Evolutionary conservation across 2,113 vertebrate genomes (phyloP), one percentile per base, ranked within the genome.

Genomic region (Struthidea cinerea): DNA sequence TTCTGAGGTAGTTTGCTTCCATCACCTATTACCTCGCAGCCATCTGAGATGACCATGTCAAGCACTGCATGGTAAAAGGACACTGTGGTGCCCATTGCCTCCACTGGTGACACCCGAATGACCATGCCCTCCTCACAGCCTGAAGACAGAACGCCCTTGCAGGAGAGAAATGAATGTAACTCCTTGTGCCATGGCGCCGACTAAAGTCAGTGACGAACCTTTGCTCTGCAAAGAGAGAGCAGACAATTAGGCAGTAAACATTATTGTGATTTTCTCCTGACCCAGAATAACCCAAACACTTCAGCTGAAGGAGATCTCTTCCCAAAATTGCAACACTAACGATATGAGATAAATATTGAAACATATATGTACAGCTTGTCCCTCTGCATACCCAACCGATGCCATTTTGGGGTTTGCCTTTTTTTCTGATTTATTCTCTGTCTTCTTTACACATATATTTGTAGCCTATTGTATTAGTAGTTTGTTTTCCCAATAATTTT

Each of bases 321-420:
- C 47, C 55, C 23, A 75, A 57, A 35, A 59, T 3, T 67, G 35
- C 5, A 53, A 41, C 12, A 17, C 9, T 50, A 61, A 63, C 35
- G 23, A 73, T 52, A 27, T 15, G 44, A 90, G 39, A 20, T 59
- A 60, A 89, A 61, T 78, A 53, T n/a, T 64, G 53, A 80, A 79
- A 76, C 14, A 49, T 15, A 11, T 24, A 44, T 24, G 2, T 49
- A 44, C 24, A 74, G 17, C 7, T 74, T 44, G 9, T 50, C 41
- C 16, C 10, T 37, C 22, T 27, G 13, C 16, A 52, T n/a, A 64
- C 7, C 6, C 20, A 41, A 13, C 16, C 10, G 2, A 65, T 30
- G 30, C 15, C 0, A 0, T 47, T 84, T 56, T 56, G n/a, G 9
- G 15, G 64, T 39, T 47, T 39, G 19, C 12, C 10, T 30, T 30